These are phyloP conservation scores for Exocentrus adspersus DNA, from an alignment of 2,888 invertebrate genomes.

Conservation along the genomic window DNA sequence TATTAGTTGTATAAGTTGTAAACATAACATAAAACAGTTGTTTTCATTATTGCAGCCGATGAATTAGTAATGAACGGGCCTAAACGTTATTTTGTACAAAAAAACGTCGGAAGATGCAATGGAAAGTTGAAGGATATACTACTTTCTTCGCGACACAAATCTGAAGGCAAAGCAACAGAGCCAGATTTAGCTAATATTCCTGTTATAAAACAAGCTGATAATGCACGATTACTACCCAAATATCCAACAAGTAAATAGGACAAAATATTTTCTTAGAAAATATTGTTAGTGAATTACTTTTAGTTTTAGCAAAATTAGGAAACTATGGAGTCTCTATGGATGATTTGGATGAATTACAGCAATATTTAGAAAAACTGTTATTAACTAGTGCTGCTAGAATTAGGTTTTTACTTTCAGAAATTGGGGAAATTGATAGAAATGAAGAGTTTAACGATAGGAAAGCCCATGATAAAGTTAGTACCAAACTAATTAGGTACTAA, in stretches of 20 bases:
- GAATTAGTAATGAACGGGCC: slow-evolving; percentile 31
- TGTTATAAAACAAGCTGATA: slow-evolving; percentile 76
- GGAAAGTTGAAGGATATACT: slow-evolving; percentile 48
- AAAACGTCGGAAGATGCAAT: slow-evolving; percentile 41
- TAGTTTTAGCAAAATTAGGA: slow-evolving; percentile 72
- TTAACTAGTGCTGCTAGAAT: slow-evolving; percentile 84
- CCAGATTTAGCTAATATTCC: slow-evolving; percentile 64
- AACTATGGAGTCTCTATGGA: slow-evolving; percentile 87
- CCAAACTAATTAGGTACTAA: background rate
- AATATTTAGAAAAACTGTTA: slow-evolving; percentile 86
- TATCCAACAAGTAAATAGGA: slow-evolving; percentile 66
- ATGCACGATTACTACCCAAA: slow-evolving; percentile 73
- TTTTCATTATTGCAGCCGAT: background rate
- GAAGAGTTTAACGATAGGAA: slow-evolving; percentile 66
- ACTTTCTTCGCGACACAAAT: slow-evolving; percentile 38
- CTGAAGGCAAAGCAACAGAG: slow-evolving; percentile 37
- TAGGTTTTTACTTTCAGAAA: slow-evolving; percentile 79
- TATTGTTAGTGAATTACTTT: slow-evolving; percentile 11
- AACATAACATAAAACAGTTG: background rate
- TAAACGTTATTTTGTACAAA: slow-evolving; percentile 38
- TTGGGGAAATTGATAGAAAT: slow-evolving; percentile 65
- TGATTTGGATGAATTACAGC: slow-evolving; percentile 86
- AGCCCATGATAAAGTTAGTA: slow-evolving; percentile 55
- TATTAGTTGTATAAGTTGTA: no score
- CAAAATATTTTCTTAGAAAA: background rate